phyloP scores from a whole-genome alignment of 1,140 invertebrate genomes.

The Anthonomus grandis region DNA sequence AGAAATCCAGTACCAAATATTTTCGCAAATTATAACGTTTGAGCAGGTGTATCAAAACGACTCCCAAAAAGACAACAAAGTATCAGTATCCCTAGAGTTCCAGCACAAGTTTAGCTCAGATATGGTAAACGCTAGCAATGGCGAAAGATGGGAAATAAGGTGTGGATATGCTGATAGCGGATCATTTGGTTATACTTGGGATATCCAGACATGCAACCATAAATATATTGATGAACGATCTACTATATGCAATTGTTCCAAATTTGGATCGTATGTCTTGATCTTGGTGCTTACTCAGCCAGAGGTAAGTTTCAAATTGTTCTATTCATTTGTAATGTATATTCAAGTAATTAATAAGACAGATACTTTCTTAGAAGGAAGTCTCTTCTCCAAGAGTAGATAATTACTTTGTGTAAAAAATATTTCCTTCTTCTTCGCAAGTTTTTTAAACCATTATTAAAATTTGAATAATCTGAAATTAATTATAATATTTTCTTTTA shows the following conservation, averaged over 20 bases:
- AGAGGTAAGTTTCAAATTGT: slow-evolving; percentile 22
- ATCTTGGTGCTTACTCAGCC: slow-evolving; percentile 16
- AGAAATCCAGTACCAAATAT: slow-evolving; percentile 64
- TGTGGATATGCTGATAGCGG: slow-evolving; percentile 51
- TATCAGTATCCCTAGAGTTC: slow-evolving; percentile 45
- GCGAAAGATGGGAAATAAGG: slow-evolving; percentile 51
- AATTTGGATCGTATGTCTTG: slow-evolving; percentile 46
- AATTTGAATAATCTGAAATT: too few relatives aligned
- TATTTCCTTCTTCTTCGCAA: too few relatives aligned
- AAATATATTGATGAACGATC: slow-evolving; percentile 50
- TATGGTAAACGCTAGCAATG: slow-evolving; percentile 14
- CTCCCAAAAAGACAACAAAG: neutral
- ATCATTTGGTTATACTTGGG: slow-evolving; percentile 49
- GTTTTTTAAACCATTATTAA: too few relatives aligned
- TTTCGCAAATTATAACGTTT: slow-evolving; percentile 55
- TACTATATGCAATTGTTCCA: slow-evolving; percentile 58
- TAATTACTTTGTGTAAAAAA: too few relatives aligned
- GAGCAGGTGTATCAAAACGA: slow-evolving; percentile 7
- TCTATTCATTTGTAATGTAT: too few relatives aligned
- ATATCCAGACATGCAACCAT: slow-evolving; percentile 54
- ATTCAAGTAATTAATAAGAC: too few relatives aligned
- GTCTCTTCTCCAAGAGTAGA: too few relatives aligned
- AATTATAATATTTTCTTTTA: too few relatives aligned
- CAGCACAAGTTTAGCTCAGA: slow-evolving; percentile 28
- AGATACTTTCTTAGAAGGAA: too few relatives aligned